Evolutionary conservation across 1,140 invertebrate species (phyloP), one percentile per base, ranked within the genome.

Genomic region (Dinothrombium tinctorium): DNA sequence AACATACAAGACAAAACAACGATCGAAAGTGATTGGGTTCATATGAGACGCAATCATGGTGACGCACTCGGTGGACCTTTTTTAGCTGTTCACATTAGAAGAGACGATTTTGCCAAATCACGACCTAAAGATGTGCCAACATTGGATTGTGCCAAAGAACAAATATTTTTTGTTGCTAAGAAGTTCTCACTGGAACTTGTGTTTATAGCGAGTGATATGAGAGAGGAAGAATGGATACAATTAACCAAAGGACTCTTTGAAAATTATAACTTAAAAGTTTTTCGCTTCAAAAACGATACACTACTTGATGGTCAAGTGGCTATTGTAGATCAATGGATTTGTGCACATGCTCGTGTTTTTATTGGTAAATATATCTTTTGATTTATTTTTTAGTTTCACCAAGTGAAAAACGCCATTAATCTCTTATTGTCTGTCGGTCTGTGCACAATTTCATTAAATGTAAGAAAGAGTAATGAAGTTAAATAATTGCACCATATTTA

Each of bases 291-390:
- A 15, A 7, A 9, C 12, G 31, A 33, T 58, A 15, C 37, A 53
- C 5, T 37, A 52, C 72, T 69, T 57, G 82, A 89, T 59, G 90
- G 87, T 15, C 80, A 77, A 12, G 57, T 83, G 28, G 86, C 89
- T 2, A 87, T 96, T 45, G 73, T 96, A 41, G 89, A 96, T 58
- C 90, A 96, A 64, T 82, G 90, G 50, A 78, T 95, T 47, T 89
- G 82, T 63, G 74, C 86, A 0, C 70, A 79, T 60, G 73, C 81
- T 4, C 67, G 68, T 66, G 40, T 44, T 40, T 89, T 92, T 55
- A 71, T 92, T 47, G 89, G 90, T 29, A n/a, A 29, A 15, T 29
- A n/a, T n/a, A n/a, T n/a, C n/a, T n/a, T n/a, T n/a, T n/a, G n/a
- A n/a, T n/a, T n/a, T n/a, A n/a, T n/a, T n/a, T n/a, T n/a, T n/a